These are phyloP conservation scores for Gulo gulo DNA, from an alignment of 2,113 vertebrate species.

Conservation along the genomic window DNA sequence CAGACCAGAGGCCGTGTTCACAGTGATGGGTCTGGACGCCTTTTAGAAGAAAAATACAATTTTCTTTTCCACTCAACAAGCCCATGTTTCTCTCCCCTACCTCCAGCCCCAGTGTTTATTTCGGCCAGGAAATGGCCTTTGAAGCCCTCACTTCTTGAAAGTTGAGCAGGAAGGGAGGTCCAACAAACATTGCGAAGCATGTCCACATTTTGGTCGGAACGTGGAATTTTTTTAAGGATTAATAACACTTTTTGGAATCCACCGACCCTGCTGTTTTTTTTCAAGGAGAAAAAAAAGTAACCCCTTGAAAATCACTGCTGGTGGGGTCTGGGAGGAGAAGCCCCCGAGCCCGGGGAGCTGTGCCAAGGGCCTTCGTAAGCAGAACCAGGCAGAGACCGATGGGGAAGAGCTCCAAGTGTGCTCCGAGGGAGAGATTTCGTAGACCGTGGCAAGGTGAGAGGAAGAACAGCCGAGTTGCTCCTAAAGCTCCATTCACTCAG, in stretches of 20 bases:
- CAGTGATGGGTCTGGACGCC: background rate
- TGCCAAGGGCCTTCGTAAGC: background rate
- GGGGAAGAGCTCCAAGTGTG: background rate
- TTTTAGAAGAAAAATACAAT: slow-evolving; percentile 63
- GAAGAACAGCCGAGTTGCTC: background rate
- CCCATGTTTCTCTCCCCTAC: slow-evolving; percentile 12
- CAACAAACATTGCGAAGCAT: slow-evolving; percentile 79
- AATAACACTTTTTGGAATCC: slow-evolving; percentile 75
- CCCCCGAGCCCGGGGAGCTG: background rate
- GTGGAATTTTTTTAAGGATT: slow-evolving; percentile 76
- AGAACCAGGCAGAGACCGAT: background rate
- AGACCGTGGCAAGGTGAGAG: background rate
- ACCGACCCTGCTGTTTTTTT: slow-evolving; percentile 60
- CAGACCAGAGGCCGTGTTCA: background rate
- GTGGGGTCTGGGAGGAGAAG: background rate
- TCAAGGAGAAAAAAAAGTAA: slow-evolving; percentile 77
- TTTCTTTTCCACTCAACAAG: slow-evolving; percentile 67
- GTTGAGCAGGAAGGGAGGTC: slow-evolving; percentile 67
- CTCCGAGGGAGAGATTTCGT: background rate
- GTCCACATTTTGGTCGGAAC: slow-evolving; percentile 78
- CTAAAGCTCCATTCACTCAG: background rate
- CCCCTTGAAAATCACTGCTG: background rate
- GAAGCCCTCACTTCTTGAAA: slow-evolving; percentile 66
- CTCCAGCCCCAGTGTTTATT: slow-evolving; percentile 68
- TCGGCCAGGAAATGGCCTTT: slow-evolving; percentile 72